Percentiles rank a stretch among this genome's conserved stretches.
These are phyloP conservation scores for Plectrocnemia conspersa DNA, from an alignment of 1,140 invertebrate genomes.

Conservation along the genomic window DNA sequence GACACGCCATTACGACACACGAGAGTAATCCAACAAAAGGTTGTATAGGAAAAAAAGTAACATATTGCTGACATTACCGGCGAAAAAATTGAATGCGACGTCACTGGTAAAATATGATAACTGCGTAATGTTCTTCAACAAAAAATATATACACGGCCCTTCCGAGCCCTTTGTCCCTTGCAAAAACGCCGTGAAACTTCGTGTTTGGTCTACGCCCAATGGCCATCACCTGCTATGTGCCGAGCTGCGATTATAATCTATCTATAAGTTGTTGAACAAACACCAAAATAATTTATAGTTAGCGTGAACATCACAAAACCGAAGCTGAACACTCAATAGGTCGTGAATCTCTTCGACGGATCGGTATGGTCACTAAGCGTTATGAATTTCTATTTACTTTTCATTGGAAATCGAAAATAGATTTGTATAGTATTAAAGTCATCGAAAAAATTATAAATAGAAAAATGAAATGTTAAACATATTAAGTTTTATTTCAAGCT, in stretches of 20 bases:
- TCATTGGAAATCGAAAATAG: no score
- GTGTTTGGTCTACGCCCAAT: slow-evolving; percentile 22
- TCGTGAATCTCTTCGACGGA: slow-evolving; percentile 10
- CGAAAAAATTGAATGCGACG: slow-evolving; percentile 21
- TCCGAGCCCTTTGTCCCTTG: background rate
- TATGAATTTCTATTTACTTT: no score
- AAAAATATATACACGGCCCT: background rate
- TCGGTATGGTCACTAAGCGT: no score
- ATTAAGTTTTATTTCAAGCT: no score
- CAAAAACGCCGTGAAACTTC: slow-evolving; percentile 15
- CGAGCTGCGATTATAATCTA: slow-evolving; percentile 30
- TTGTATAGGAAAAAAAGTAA: background rate
- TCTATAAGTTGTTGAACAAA: slow-evolving; percentile 34
- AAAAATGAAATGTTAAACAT: no score
- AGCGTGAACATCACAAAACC: slow-evolving; percentile 20
- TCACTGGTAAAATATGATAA: slow-evolving; percentile 35
- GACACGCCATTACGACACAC: no score
- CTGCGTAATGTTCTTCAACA: slow-evolving; percentile 15
- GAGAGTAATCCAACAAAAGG: background rate
- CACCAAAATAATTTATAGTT: slow-evolving; percentile 33
- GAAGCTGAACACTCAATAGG: slow-evolving; percentile 22
- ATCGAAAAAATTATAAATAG: no score
- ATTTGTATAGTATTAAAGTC: no score
- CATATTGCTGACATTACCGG: slow-evolving; percentile 1
- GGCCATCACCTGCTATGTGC: slow-evolving; percentile 17